Evolutionary conservation across 2,113 vertebrate genomes (phyloP), one percentile per base, ranked within the genome.

Genomic region (Anguilla rostrata): DNA sequence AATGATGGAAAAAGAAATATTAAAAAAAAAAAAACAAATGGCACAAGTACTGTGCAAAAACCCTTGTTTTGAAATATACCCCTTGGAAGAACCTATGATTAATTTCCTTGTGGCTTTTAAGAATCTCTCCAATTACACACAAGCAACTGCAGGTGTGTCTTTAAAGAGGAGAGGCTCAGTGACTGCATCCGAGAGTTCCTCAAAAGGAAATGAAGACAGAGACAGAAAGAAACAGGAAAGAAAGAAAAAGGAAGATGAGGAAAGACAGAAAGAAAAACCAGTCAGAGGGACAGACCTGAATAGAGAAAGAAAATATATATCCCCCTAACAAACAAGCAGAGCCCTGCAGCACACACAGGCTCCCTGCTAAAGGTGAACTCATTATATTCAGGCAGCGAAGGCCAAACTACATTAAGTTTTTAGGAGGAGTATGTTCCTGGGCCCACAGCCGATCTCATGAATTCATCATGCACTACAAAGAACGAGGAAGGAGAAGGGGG

Each of bases 391-490:
- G 78, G 34, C 41, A 40, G 20, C 56, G 78, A 86, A 81, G 79
- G 80, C 85, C 84, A 86, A 49, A 82, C 66, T 84, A 78, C 85
- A 89, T 88, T 81, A 88, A 88, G 84, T 84, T 88, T 84, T 88
- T 81, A 82, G 81, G 60, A 87, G 46, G 34, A 40, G 26, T 40
- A 49, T 29, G 14, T 9, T 39, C 34, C 81, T 9, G 56, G 82
- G 82, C 63, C 60, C 71, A 39, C 82, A 78, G 83, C 60, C 29
- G 83, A 85, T 78, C n/a, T 82, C 60, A 85, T 46, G 60, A 81
- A 86, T 86, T 89, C 82, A 75, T 83, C 83, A 79, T 79, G 46
- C 46, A 60, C 78, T 39, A 63, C 82, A 84, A 66, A 83, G 60
- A 80, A 12, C 41, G n/a, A 43, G 46, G 75, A 43, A 34, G 71